Evolutionary conservation across 2,113 vertebrate genomes (phyloP), one percentile per base, ranked within the genome.

Genomic region (Ammodytes dubius): DNA sequence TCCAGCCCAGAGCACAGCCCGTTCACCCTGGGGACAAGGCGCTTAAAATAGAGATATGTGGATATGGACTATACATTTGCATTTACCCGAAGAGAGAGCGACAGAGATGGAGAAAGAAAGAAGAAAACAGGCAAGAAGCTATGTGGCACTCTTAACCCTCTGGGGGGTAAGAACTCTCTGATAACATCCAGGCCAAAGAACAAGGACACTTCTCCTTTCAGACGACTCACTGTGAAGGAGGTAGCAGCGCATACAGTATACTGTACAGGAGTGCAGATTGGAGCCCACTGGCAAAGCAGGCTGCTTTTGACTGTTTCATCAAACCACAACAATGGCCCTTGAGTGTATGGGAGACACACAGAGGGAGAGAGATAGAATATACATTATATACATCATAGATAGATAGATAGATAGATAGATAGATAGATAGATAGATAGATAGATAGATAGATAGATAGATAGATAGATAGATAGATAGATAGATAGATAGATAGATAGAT

Each of bases 101-200:
- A 90, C 71, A 82, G 71, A 88, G 90, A 91, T 73, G 82, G 87
- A 89, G 61, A 82, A 87, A 90, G 79, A 79, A 81, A 83, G 81
- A 73, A 83, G 42, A 75, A 82, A 86, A 78, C 70, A 53, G 65
- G 57, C 50, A 79, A 78, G 79, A 39, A 81, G 75, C 49, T 56
- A 73, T 70, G 63, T 85, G 74, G 79, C 83, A 47, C 84, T 80
- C 63, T 83, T 65, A 40, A 69, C 74, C 88, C 88, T 89, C 67
- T 82, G 58, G 77, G 87, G 68, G 68, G 45, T 67, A 68, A 87
- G 85, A 85, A 85, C 63, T 85, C 82, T 88, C 54, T 79, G 89
- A 93, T 91, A 91, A 79, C 87, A 89, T 89, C 77, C 89, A 86
- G 82, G 86, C 88, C 86, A 88, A n/a, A 52, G 84, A 91, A 90